phyloP scores from a whole-genome alignment of 1,140 invertebrate species.

The Drosophila sturtevanti region DNA sequence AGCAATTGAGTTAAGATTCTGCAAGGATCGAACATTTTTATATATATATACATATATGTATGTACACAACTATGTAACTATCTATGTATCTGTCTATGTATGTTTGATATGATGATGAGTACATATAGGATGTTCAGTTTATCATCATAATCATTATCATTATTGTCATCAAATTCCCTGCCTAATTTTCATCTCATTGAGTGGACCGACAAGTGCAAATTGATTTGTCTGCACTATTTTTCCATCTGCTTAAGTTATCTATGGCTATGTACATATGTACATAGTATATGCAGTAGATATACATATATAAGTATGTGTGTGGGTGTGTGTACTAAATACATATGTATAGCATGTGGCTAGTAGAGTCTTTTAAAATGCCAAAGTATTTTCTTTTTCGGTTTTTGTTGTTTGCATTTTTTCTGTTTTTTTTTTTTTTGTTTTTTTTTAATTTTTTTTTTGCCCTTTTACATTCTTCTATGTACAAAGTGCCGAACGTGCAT shows the following conservation, averaged over 20 bases:
- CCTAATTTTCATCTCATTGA: constrained; percentile 7
- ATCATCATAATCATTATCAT: too few species aligned
- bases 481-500: constrained; percentile 17
- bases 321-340: background rate
- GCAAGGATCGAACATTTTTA: background rate
- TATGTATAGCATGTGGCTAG: too few species aligned
- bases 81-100: background rate
- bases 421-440: background rate
- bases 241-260: background rate
- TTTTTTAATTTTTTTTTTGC: background rate
- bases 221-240: constrained; percentile 1
- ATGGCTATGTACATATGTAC: background rate
- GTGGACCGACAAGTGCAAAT: constrained; percentile 4
- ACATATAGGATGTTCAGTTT: background rate
- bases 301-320: background rate
- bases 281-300: background rate
- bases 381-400: background rate
- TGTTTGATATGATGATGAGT: too few species aligned
- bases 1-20: constrained; percentile 16
- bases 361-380: constrained; percentile 6
- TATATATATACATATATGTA: background rate
- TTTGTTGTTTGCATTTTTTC: background rate
- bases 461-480: constrained; percentile 5
- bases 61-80: background rate
- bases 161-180: background rate